A percentile compares a stretch with the other conserved stretches of the same genome.
Evolutionary conservation across 2,797 vertebrate genomes (phyloP).

Genomic region (Lepilemur septentrionalis): DNA sequence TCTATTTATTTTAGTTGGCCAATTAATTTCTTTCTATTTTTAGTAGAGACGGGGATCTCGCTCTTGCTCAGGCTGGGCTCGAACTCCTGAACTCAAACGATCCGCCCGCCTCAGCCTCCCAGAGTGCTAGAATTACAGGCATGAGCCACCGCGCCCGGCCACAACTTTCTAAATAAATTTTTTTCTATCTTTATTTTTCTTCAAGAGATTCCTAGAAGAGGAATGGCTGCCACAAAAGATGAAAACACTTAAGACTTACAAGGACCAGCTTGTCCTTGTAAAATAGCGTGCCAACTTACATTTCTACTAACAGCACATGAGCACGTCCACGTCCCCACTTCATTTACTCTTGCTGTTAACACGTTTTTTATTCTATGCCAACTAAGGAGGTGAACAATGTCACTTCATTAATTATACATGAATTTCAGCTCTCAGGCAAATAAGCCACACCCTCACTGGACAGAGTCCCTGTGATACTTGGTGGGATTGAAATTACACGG

Average conservation of each 20-base stretch:
- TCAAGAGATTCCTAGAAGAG: conserved; percentile 14
- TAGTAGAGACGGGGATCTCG: no score
- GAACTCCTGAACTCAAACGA: no score
- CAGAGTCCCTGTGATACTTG: not conserved
- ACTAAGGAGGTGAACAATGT: not conserved
- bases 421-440: not conserved
- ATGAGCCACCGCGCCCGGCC: no score
- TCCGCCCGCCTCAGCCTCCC: no score
- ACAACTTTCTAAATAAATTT: conserved; percentile 2
- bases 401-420: not conserved
- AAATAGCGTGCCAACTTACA: not conserved
- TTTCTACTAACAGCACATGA: not conserved
- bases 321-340: not conserved
- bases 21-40: no score
- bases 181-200: not conserved
- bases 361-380: not conserved
- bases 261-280: not conserved
- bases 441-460: not conserved
- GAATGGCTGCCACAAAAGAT: conserved; percentile 1
- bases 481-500: not conserved
- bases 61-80: no score
- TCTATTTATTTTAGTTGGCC: no score
- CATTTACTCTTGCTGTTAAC: conserved; percentile 1
- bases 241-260: not conserved
- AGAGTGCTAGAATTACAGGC: no score